Evolutionary conservation across 2,888 invertebrate genomes (phyloP), one percentile per base, ranked within the genome.

Genomic region (Pachymerium ferrugineum): DNA sequence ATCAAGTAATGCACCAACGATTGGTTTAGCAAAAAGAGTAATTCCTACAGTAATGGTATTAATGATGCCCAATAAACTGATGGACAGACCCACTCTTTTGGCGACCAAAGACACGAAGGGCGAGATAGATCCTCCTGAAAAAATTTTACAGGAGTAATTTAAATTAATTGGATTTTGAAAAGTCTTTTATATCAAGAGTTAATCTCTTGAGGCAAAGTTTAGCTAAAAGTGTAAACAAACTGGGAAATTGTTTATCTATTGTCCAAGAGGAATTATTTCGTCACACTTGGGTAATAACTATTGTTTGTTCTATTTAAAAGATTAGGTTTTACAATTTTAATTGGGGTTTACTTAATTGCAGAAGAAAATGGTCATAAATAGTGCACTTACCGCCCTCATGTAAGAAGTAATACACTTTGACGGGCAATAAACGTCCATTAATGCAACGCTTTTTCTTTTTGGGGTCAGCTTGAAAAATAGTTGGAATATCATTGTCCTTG

Each of bases 101-200:
- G 35, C 71, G 12, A 71, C 28, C 14, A 71, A 71, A 5, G 71
- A 71, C 8, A 71, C 19, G 38, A 71, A 71, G n/a, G 35, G 35
- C 14, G 71, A 71, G 19, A 71, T 38, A 14, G 71, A n/a, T 16
- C 38, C 38, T n/a, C 38, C 38, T 38, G n/a, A n/a, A 38, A 38
- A 38, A 4, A n/a, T 38, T n/a, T n/a, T n/a, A n/a, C n/a, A n/a
- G n/a, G n/a, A n/a, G n/a, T n/a, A 8, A 8, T 12, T 12, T 35
- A 12, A 35, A 35, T 12, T 25, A 4, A 62, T 25, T 25, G 14
- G 4, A 14, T n/a, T n/a, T n/a, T n/a, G n/a, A n/a, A n/a, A n/a
- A n/a, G n/a, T n/a, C n/a, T n/a, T n/a, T n/a, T n/a, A n/a, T n/a
- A n/a, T n/a, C n/a, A n/a, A n/a, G n/a, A n/a, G n/a, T n/a, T n/a